Evolutionary conservation across 2,888 invertebrate genomes (phyloP).

Genomic region (Cheilosia urbana): DNA sequence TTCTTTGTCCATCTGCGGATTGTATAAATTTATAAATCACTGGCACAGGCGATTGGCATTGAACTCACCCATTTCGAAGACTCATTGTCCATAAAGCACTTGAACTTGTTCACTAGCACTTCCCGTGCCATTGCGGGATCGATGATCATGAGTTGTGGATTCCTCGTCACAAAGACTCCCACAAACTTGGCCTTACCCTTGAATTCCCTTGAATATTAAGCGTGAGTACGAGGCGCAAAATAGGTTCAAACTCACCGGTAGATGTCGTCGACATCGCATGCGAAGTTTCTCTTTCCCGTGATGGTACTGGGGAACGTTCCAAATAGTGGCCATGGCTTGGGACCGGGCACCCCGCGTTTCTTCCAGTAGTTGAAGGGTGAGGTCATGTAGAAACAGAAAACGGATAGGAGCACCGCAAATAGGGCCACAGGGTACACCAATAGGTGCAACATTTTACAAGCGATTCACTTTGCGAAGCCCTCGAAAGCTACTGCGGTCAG

Average conservation of each 20-base stretch:
- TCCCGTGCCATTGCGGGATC: slow-evolving; percentile 83
- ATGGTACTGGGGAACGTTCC: slow-evolving; percentile 78
- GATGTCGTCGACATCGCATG: slow-evolving; percentile 81
- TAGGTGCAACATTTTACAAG: background rate
- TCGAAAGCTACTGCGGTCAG: background rate
- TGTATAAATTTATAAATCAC: background rate
- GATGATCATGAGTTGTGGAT: slow-evolving; percentile 82
- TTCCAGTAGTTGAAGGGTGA: slow-evolving; percentile 79
- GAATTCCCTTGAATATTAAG: slow-evolving; percentile 78
- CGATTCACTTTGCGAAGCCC: slow-evolving; percentile 3
- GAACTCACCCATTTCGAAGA: slow-evolving; percentile 76
- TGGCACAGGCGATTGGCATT: too few relatives aligned
- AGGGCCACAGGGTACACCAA: background rate
- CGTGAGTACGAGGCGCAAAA: background rate
- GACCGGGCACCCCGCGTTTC: slow-evolving; percentile 78
- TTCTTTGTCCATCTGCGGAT: slow-evolving; percentile 51
- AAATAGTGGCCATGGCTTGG: slow-evolving; percentile 78
- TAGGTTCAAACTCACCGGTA: slow-evolving; percentile 80
- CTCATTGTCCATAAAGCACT: slow-evolving; percentile 80
- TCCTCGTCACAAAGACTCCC: slow-evolving; percentile 82
- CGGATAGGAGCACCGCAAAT: slow-evolving; percentile 61
- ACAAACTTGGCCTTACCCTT: slow-evolving; percentile 80
- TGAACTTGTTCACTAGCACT: slow-evolving; percentile 83
- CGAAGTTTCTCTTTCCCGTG: slow-evolving; percentile 79
- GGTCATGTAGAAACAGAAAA: slow-evolving; percentile 71